Evolutionary conservation across 2,888 invertebrate genomes (phyloP).

Genomic region (Gari tellinella): DNA sequence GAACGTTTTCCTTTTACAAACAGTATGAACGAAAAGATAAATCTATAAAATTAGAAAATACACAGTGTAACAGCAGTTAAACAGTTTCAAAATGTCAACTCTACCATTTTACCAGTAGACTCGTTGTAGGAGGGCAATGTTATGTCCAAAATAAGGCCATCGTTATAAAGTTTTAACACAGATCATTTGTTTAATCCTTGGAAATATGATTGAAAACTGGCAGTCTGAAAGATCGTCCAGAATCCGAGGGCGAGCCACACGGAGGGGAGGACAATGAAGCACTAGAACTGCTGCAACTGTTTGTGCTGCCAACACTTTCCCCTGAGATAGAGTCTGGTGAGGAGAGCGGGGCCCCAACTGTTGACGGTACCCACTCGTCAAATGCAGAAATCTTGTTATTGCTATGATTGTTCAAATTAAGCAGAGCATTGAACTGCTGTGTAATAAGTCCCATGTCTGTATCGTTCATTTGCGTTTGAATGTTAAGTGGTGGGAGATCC

Average conservation of each 20-base stretch:
- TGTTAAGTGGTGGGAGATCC: slow-evolving; percentile 61
- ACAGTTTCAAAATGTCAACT: slow-evolving; percentile 24
- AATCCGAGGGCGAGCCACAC: slow-evolving; percentile 73
- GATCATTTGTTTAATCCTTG: slow-evolving; percentile 48
- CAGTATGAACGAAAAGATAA: slow-evolving; percentile 31
- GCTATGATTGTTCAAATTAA: slow-evolving; percentile 65
- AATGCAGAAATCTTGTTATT: slow-evolving; percentile 63
- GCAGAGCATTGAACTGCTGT: slow-evolving; percentile 64
- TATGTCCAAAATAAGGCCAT: slow-evolving; percentile 10
- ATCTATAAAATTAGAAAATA: slow-evolving; percentile 47
- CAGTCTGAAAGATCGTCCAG: slow-evolving; percentile 71
- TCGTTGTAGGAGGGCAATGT: slow-evolving; percentile 13
- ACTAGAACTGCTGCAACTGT: slow-evolving; percentile 50
- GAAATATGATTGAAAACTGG: slow-evolving; percentile 77
- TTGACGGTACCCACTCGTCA: slow-evolving; percentile 59
- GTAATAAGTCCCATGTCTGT: slow-evolving; percentile 59
- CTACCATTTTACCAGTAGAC: slow-evolving; percentile 4
- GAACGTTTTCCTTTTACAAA: slow-evolving; percentile 32
- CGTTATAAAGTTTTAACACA: slow-evolving; percentile 6
- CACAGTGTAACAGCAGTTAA: slow-evolving; percentile 30
- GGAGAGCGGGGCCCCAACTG: slow-evolving; percentile 63
- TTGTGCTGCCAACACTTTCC: slow-evolving; percentile 68
- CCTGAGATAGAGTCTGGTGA: slow-evolving; percentile 75
- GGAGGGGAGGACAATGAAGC: slow-evolving; percentile 42
- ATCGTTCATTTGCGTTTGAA: slow-evolving; percentile 68